Evolutionary conservation across 2,888 invertebrate genomes (phyloP).

Genomic region (Gerris lacustris): DNA sequence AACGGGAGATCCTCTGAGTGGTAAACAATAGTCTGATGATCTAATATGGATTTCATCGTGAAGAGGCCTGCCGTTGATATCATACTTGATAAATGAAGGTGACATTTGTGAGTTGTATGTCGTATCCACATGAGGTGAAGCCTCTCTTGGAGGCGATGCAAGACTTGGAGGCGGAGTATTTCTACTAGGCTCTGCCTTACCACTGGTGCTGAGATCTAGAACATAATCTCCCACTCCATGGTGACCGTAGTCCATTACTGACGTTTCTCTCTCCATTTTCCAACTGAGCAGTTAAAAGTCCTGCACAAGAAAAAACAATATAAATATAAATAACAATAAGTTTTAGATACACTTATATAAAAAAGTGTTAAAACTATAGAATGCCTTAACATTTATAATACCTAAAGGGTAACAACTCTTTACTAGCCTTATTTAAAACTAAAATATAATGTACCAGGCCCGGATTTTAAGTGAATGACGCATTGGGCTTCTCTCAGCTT

Average conservation of each 20-base stretch:
- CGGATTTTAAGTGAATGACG: too few species aligned
- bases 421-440: too few species aligned
- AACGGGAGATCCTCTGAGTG: background rate
- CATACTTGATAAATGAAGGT: background rate
- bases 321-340: too few species aligned
- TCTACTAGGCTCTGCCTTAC: background rate
- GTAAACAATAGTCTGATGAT: background rate
- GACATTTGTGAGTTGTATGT: background rate
- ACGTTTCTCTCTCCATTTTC: background rate
- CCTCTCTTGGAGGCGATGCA: background rate
- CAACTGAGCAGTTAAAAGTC: too few species aligned
- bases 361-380: too few species aligned
- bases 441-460: too few species aligned
- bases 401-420: too few species aligned
- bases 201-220: background rate
- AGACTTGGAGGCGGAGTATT: background rate
- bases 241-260: background rate
- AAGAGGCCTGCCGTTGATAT: background rate
- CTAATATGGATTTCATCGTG: background rate
- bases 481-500: too few species aligned
- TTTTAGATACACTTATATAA: too few species aligned
- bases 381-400: too few species aligned
- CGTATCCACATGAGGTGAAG: background rate
- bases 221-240: background rate
- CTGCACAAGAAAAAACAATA: too few species aligned